Conservation (phyloP, 1,140 invertebrate species). For the Microvelia longipes region DNA sequence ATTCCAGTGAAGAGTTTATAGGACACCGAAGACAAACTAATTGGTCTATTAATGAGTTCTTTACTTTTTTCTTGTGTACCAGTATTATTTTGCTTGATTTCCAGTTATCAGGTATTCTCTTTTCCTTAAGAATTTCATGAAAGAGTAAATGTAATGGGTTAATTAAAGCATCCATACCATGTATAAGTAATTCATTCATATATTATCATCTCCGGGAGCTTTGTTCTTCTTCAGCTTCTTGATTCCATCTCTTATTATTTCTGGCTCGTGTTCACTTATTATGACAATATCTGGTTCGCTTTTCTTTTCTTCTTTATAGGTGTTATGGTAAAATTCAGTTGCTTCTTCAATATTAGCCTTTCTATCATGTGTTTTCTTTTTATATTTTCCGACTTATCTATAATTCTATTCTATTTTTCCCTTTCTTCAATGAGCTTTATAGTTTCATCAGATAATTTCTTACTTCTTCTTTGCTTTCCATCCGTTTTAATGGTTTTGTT, state of each 20-base stretch:
- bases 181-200: slow-evolving; percentile 1
- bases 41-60: slow-evolving; percentile 24
- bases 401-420: background rate
- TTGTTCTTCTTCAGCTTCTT: background rate
- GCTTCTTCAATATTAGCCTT: background rate
- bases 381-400: background rate
- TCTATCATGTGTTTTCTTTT: background rate
- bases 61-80: slow-evolving; percentile 23
- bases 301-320: background rate
- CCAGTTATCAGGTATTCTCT: background rate
- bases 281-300: background rate
- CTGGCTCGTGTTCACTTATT: background rate
- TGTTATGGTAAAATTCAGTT: background rate
- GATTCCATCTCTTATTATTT: background rate
- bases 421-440: background rate
- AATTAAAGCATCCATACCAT: background rate
- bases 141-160: background rate
- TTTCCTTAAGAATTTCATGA: background rate
- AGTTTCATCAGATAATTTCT: background rate
- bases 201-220: background rate
- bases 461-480: background rate
- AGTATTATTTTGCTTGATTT: background rate
- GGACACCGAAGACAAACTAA: slow-evolving; percentile 22
- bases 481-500: background rate
- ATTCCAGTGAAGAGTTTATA: slow-evolving; percentile 22